A percentile compares a stretch with the other conserved stretches of the same genome.
Evolutionary conservation across 2,888 invertebrate species (phyloP).

Genomic region (Tridacna gigas): DNA sequence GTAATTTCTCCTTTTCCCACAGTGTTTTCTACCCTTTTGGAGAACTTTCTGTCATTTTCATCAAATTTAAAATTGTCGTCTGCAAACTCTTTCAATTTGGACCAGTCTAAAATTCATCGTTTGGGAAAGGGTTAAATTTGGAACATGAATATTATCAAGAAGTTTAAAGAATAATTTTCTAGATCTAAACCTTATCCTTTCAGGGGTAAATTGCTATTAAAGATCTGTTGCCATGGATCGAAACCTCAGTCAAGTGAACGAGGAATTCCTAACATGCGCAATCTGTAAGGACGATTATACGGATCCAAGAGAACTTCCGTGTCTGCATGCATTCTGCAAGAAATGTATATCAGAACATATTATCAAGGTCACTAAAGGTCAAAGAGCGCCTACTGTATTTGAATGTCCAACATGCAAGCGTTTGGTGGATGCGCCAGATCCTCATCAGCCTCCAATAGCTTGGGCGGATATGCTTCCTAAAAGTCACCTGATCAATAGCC

Average conservation of each 20-base stretch:
- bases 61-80: too few species aligned
- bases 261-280: constrained; percentile 66
- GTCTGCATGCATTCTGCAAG: constrained; percentile 70
- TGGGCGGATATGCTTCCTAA: constrained; percentile 65
- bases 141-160: background rate
- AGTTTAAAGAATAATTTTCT: too few species aligned
- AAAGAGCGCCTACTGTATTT: constrained; percentile 62
- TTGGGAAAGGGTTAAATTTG: too few species aligned
- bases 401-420: constrained; percentile 69
- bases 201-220: too few species aligned
- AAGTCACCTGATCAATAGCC: constrained; percentile 67
- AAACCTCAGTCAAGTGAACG: constrained; percentile 43
- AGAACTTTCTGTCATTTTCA: too few species aligned
- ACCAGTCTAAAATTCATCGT: too few species aligned
- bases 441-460: constrained; percentile 53
- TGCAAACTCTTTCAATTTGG: too few species aligned
- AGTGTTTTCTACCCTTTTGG: too few species aligned
- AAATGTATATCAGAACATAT: constrained; percentile 68
- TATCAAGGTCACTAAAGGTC: constrained; percentile 60
- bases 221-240: constrained; percentile 41
- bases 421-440: constrained; percentile 63
- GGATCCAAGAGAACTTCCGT: constrained; percentile 66
- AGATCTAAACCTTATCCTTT: too few species aligned
- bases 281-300: constrained; percentile 68
- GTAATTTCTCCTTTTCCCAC: background rate